Conservation (phyloP, 1,140 invertebrate genomes). For the Leptopilina clavipes region DNA sequence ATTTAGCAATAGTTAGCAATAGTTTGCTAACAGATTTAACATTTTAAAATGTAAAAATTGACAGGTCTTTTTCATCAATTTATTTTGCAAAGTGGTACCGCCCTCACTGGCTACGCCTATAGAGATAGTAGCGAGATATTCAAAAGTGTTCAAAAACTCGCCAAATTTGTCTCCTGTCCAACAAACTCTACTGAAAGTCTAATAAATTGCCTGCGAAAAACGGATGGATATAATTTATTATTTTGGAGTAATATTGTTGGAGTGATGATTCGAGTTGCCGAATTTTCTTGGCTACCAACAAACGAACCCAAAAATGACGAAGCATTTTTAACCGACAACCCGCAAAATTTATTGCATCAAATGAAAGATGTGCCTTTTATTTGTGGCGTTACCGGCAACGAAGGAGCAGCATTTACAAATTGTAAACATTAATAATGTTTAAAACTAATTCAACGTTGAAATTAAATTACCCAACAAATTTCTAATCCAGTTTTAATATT, state of each 20-base stretch:
- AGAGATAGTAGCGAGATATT: too few species aligned
- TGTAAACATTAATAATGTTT: too few species aligned
- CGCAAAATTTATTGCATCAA: neutral
- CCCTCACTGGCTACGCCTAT: neutral
- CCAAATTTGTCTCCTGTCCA: too few species aligned
- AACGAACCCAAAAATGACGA: neutral
- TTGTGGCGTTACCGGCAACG: neutral
- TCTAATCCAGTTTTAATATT: too few species aligned
- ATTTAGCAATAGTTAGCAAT: too few species aligned
- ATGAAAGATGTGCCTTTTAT: constrained; percentile 5
- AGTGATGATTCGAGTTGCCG: neutral
- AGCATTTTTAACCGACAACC: constrained; percentile 3
- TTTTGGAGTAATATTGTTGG: neutral
- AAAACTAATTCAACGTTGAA: too few species aligned
- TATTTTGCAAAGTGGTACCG: neutral
- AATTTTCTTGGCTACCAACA: neutral
- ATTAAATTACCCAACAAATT: too few species aligned
- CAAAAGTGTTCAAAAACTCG: neutral
- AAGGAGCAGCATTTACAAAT: neutral
- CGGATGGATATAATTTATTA: neutral
- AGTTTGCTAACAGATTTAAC: too few species aligned
- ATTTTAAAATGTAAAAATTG: too few species aligned
- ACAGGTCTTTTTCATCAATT: neutral
- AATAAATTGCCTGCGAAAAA: neutral
- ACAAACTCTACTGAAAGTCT: neutral